These are phyloP conservation scores for Brachirus orientalis DNA, from an alignment of 2,113 vertebrate species.

Conservation along the genomic window DNA sequence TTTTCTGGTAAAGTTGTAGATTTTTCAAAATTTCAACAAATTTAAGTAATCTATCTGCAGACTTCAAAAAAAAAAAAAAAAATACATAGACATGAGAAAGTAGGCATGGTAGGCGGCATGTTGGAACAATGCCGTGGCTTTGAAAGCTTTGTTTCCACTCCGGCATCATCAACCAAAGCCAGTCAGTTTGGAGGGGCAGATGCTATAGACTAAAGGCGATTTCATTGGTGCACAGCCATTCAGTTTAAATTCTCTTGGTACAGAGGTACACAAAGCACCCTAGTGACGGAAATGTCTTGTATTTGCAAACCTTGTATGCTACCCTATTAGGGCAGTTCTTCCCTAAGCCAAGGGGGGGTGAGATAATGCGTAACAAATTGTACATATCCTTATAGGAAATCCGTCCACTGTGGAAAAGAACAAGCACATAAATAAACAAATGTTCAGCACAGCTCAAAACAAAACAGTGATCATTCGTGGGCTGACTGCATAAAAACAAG, in stretches of 20 bases:
- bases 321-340: constrained; percentile 98
- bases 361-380: constrained; percentile 96
- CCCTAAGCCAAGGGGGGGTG: constrained; percentile 96
- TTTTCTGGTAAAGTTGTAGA: too few relatives aligned
- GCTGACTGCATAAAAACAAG: constrained; percentile 53
- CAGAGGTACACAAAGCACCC: constrained; percentile 76
- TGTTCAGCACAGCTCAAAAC: constrained; percentile 70
- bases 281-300: constrained; percentile 84
- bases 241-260: constrained; percentile 74
- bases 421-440: constrained; percentile 81
- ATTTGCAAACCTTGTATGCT: constrained; percentile 97
- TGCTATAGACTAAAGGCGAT: constrained; percentile 78
- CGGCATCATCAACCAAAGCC: constrained; percentile 81
- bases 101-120: constrained; percentile 26
- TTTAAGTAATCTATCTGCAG: not conserved
- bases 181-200: constrained; percentile 77
- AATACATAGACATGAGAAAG: constrained; percentile 25
- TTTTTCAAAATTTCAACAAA: too few relatives aligned
- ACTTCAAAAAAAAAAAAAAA: too few relatives aligned
- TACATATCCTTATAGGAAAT: constrained; percentile 99
- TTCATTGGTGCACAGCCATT: constrained; percentile 86
- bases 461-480: constrained; percentile 65
- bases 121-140: constrained; percentile 51
- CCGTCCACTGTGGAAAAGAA: constrained; percentile 93
- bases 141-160: constrained; percentile 84